Percentiles rank a stretch among this genome's conserved stretches.
Evolutionary conservation across 2,888 invertebrate species (phyloP).

Genomic region (Apantesis nais): DNA sequence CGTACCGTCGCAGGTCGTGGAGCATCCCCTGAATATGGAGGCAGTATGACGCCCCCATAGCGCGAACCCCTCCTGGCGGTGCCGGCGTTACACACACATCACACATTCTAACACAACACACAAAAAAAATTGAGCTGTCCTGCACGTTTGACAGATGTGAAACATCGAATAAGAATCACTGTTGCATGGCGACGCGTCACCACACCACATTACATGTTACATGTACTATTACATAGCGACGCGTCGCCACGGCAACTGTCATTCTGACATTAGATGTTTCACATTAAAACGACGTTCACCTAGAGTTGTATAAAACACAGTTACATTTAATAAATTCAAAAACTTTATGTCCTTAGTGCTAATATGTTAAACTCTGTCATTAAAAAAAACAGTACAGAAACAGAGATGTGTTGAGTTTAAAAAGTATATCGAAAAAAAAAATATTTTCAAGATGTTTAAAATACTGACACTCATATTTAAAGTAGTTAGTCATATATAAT

Average conservation of each 20-base stretch:
- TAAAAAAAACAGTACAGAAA: background rate
- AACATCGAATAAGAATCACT: background rate
- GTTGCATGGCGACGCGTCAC: background rate
- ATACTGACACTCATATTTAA: background rate
- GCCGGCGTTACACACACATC: constrained; percentile 42
- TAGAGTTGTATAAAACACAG: background rate
- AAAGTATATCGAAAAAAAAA: background rate
- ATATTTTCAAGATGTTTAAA: background rate
- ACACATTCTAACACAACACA: constrained; percentile 23
- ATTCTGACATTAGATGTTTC: background rate
- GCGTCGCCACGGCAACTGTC: background rate
- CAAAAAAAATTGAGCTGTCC: background rate
- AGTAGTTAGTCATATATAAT: no score
- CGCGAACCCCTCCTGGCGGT: constrained; percentile 71
- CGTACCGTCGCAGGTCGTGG: constrained; percentile 72
- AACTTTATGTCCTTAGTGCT: background rate
- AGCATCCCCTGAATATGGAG: constrained; percentile 84
- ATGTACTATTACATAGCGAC: background rate
- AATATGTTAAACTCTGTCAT: background rate
- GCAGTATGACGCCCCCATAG: constrained; percentile 84
- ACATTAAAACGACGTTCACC: background rate
- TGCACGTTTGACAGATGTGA: background rate
- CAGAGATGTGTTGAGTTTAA: background rate
- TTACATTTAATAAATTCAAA: background rate
- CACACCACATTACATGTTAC: no score